Evolutionary conservation across 1,140 invertebrate genomes (phyloP), one percentile per base, ranked within the genome.

Genomic region (Nephotettix cincticeps): DNA sequence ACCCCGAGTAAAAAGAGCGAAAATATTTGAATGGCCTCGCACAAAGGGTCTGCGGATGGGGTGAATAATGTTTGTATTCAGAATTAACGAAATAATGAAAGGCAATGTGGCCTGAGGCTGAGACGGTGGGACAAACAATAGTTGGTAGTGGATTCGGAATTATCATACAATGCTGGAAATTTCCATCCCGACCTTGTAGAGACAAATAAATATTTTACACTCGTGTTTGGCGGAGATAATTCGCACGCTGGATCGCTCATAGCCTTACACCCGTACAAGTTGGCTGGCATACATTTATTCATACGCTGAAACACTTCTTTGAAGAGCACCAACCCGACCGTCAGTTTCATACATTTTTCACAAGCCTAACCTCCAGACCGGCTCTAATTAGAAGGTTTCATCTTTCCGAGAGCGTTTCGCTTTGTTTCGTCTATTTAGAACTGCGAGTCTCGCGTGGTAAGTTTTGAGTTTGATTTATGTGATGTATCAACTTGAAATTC

Each of bases 131-230:
- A 51, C 21, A 61, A 61, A 61, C 56, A 61, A 61, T 61, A 61
- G 56, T 61, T 25, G 56, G 56, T 61, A 27, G 56, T 51, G 23
- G 56, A 29, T 11, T 19, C 23, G 9, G 25, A 28, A 61, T 61
- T 61, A 61, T 61, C 56, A 61, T 61, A 61, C 56, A 61, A 61
- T 61, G 56, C 56, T 23, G 27, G 13, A n/a, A 21, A 61, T 61
- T 61, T 61, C 56, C 56, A 25, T 29, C 9, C 56, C 13, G 25
- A 27, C 56, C 27, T 61, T 29, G 27, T 61, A 61, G 23, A 61
- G 56, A 61, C 56, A 61, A 61, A 61, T 61, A 61, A 61, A 61
- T 61, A 61, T 61, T 61, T 61, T 61, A 61, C n/a, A 61, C 56
- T 61, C 28, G 23, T 61, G 9, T 61, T 61, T 27, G 25, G 56